These are phyloP conservation scores for Volucella zonaria DNA, from an alignment of 2,888 invertebrate species.

Conservation along the genomic window DNA sequence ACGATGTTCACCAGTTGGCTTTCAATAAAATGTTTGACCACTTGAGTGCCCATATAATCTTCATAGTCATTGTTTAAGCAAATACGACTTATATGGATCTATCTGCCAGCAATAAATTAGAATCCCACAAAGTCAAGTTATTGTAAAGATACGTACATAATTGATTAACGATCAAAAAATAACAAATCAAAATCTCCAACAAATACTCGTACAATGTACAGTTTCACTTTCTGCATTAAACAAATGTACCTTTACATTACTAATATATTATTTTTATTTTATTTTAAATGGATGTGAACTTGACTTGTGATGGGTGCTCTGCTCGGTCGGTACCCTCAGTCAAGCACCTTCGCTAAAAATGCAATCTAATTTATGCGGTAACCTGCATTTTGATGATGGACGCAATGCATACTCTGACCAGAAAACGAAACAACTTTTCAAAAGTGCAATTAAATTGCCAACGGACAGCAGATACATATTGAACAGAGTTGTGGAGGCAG, in stretches of 20 bases:
- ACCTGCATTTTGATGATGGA: conserved; percentile 5
- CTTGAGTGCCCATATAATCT: conserved; percentile 7
- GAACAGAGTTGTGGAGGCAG: neutral
- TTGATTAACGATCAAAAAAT: conserved; percentile 15
- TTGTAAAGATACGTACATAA: neutral
- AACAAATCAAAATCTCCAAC: conserved; percentile 1
- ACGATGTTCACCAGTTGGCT: conserved; percentile 34
- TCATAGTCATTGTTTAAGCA: conserved; percentile 31
- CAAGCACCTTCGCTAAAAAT: conserved; percentile 19
- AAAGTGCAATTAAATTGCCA: conserved; percentile 48
- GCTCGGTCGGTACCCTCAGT: conserved; percentile 27
- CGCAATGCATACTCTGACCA: conserved; percentile 14
- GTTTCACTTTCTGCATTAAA: too few relatives aligned
- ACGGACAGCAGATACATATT: conserved; percentile 29
- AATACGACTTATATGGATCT: conserved; percentile 22
- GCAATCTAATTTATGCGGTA: conserved; percentile 61
- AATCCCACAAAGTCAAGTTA: conserved; percentile 27
- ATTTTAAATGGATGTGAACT: conserved; percentile 48
- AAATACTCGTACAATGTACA: neutral
- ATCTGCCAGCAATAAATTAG: conserved; percentile 12
- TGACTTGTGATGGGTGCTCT: conserved; percentile 26
- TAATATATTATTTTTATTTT: conserved; percentile 35
- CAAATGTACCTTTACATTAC: too few relatives aligned
- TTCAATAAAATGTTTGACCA: conserved; percentile 12
- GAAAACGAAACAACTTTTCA: conserved; percentile 53